These are phyloP conservation scores for Dendrolimus houi DNA, from an alignment of 2,888 invertebrate genomes.

Conservation along the genomic window DNA sequence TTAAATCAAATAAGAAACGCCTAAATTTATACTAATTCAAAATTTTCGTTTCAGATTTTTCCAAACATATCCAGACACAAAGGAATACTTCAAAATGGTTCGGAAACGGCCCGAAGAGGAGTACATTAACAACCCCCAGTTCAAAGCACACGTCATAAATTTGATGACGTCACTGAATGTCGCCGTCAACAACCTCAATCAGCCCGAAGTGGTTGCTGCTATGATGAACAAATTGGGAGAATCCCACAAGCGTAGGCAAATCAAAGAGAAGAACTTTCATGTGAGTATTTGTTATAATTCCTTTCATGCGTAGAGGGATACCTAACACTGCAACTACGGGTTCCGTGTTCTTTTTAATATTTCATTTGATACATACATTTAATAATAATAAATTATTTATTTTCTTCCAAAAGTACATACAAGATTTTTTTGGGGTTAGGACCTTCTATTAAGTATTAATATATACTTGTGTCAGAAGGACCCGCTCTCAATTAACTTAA, in stretches of 20 bases:
- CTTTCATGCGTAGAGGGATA: too few relatives aligned
- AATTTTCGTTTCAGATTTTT: conserved; percentile 39
- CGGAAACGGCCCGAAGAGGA: conserved; percentile 48
- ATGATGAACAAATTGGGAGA: conserved; percentile 66
- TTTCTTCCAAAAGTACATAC: too few relatives aligned
- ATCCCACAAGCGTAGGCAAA: conserved; percentile 48
- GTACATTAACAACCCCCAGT: conserved; percentile 51
- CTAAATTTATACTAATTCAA: background rate
- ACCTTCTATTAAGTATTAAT: too few relatives aligned
- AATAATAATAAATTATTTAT: too few relatives aligned
- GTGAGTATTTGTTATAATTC: conserved; percentile 28
- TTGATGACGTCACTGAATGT: conserved; percentile 57
- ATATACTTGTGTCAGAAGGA: too few relatives aligned
- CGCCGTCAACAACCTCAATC: conserved; percentile 52
- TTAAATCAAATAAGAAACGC: too few relatives aligned
- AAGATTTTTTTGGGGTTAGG: too few relatives aligned
- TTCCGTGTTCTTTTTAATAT: too few relatives aligned
- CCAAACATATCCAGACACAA: conserved; percentile 49
- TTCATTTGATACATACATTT: too few relatives aligned
- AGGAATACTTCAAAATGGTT: conserved; percentile 59
- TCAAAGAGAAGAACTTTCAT: conserved; percentile 48
- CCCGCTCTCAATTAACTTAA: too few relatives aligned
- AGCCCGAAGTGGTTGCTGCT: conserved; percentile 58
- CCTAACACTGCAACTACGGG: too few relatives aligned
- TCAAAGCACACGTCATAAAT: conserved; percentile 66